These are phyloP conservation scores for Agrotis clavis DNA, from an alignment of 2,888 invertebrate species.

Conservation along the genomic window DNA sequence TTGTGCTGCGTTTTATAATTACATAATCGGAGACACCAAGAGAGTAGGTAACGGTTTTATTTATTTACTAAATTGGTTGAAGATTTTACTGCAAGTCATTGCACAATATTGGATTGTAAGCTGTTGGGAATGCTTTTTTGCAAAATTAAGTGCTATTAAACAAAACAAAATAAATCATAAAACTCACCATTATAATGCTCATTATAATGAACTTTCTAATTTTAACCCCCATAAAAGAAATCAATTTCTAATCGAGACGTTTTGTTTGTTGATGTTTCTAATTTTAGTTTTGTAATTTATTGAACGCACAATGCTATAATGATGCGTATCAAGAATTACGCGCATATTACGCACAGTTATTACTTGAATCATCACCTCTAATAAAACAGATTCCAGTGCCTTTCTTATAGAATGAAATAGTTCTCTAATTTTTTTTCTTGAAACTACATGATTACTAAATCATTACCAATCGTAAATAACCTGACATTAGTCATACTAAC, in stretches of 20 bases:
- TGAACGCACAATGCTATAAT: conserved; percentile 7
- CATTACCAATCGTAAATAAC: conserved; percentile 23
- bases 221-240: neutral
- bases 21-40: conserved; percentile 66
- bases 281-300: neutral
- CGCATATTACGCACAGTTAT: conserved; percentile 13
- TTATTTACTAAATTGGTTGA: conserved; percentile 47
- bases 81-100: conserved; percentile 22
- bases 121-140: neutral
- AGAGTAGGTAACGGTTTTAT: conserved; percentile 66
- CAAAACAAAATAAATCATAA: neutral
- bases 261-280: neutral
- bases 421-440: neutral
- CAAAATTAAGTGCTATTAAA: neutral
- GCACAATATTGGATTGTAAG: conserved; percentile 16
- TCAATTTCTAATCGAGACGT: neutral
- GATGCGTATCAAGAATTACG: conserved; percentile 24
- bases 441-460: conserved; percentile 24
- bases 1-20: conserved; percentile 70
- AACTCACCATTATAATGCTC: too few relatives aligned
- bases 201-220: neutral
- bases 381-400: neutral
- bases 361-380: conserved; percentile 4
- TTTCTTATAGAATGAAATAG: neutral
- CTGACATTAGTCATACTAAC: conserved; percentile 51